phyloP scores from a whole-genome alignment of 2,797 vertebrate genomes.

The Cephalopachus bancanus region DNA sequence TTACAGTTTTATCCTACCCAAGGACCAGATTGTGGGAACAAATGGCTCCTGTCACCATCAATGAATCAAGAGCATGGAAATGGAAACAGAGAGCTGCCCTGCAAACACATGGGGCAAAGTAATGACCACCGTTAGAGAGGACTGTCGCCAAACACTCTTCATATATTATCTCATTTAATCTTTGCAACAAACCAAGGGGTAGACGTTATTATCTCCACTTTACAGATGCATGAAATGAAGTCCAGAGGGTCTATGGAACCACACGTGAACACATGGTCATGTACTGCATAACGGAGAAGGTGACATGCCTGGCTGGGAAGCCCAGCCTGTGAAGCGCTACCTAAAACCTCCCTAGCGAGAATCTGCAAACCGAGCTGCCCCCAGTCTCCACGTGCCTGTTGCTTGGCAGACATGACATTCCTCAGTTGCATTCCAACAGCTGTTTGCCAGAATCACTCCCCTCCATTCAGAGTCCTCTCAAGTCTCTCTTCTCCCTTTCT shows the following conservation, averaged over 20 bases:
- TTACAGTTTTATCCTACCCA: background rate
- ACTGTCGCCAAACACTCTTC: background rate
- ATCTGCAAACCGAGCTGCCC: background rate
- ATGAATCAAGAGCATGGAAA: background rate
- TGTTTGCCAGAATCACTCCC: background rate
- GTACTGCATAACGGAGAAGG: background rate
- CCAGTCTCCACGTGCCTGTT: background rate
- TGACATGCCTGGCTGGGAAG: background rate
- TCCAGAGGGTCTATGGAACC: background rate
- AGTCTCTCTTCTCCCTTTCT: background rate
- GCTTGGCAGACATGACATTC: background rate
- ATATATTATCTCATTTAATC: background rate
- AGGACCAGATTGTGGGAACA: conserved; percentile 44
- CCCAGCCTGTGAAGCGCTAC: background rate
- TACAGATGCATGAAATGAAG: background rate
- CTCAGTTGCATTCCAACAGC: background rate
- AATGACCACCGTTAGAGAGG: background rate
- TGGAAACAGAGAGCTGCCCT: background rate
- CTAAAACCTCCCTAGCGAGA: background rate
- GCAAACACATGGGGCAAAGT: background rate
- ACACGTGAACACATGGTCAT: background rate
- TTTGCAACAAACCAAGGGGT: background rate
- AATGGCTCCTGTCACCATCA: conserved; percentile 24
- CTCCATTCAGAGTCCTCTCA: background rate
- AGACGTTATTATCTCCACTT: background rate